phyloP scores from a whole-genome alignment of 2,113 vertebrate genomes.

The Poeciliopsis retropinna region DNA sequence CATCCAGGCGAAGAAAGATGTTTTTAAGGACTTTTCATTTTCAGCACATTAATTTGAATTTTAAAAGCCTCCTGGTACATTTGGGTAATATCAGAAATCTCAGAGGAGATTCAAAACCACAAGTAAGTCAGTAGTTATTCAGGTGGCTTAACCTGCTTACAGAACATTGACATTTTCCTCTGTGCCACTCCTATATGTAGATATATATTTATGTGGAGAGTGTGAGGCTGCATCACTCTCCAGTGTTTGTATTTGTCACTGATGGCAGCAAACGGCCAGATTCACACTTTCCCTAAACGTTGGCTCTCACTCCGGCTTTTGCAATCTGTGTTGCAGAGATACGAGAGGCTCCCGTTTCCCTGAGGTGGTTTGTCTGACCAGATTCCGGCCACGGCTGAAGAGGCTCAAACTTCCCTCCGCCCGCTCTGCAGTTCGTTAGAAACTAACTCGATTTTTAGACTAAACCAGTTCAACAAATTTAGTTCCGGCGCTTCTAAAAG shows the following conservation, averaged over 20 bases:
- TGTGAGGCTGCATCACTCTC: slow-evolving; percentile 10
- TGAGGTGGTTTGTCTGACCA: slow-evolving; percentile 42
- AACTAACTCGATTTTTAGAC: slow-evolving; percentile 33
- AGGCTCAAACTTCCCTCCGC: slow-evolving; percentile 48
- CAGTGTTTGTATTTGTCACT: slow-evolving; percentile 28
- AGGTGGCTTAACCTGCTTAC: background rate
- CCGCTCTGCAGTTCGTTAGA: slow-evolving; percentile 41
- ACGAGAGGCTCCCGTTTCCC: slow-evolving; percentile 56
- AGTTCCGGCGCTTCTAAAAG: slow-evolving; percentile 3
- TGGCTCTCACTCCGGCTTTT: slow-evolving; percentile 58
- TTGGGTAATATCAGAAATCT: background rate
- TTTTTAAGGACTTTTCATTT: background rate
- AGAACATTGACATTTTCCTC: slow-evolving; percentile 8
- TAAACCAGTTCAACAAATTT: slow-evolving; percentile 19
- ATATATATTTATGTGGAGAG: background rate
- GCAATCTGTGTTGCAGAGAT: slow-evolving; percentile 67
- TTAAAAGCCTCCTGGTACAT: background rate
- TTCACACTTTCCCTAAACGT: slow-evolving; percentile 41
- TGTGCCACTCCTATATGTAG: background rate
- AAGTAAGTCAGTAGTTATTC: background rate
- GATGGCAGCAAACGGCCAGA: slow-evolving; percentile 36
- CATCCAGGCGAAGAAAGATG: background rate
- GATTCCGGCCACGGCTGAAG: slow-evolving; percentile 49
- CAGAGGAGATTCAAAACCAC: background rate
- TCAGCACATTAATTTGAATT: background rate